Conservation (phyloP, 1,140 invertebrate genomes). For the Ctenoplectra terminalis region DNA sequence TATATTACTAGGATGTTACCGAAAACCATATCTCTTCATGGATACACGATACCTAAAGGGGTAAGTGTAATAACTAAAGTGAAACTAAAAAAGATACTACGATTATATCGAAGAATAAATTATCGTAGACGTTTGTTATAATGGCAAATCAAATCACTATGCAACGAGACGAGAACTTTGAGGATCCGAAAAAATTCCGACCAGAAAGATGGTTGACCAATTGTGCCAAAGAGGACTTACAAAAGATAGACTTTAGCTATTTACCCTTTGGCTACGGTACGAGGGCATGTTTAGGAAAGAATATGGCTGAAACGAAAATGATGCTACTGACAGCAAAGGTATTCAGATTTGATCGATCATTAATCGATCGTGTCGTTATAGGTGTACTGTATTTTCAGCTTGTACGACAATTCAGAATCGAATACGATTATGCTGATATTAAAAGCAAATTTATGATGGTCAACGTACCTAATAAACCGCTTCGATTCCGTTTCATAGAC, state of each 20-base stretch:
- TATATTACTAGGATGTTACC: constrained; percentile 86
- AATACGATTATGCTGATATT: constrained; percentile 87
- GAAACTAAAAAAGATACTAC: constrained; percentile 5
- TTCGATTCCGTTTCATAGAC: constrained; percentile 86
- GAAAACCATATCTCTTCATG: constrained; percentile 87
- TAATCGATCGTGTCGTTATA: not conserved
- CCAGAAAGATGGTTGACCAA: constrained; percentile 88
- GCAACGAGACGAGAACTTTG: constrained; percentile 87
- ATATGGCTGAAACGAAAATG: constrained; percentile 84
- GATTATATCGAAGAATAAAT: not conserved
- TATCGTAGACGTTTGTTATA: constrained; percentile 86
- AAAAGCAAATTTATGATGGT: constrained; percentile 84
- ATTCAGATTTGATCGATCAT: constrained; percentile 28
- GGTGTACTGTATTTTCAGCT: constrained; percentile 79
- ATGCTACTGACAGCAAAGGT: constrained; percentile 84
- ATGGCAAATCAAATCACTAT: constrained; percentile 88
- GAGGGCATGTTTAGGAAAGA: constrained; percentile 85
- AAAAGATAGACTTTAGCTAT: constrained; percentile 83
- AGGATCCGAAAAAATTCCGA: constrained; percentile 86
- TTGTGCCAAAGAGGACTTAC: constrained; percentile 70
- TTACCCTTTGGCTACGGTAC: constrained; percentile 86
- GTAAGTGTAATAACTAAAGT: constrained; percentile 78
- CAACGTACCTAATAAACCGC: constrained; percentile 84
- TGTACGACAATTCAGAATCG: constrained; percentile 84
- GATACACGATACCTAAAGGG: constrained; percentile 86